A percentile compares a stretch with the other conserved stretches of the same genome.
Evolutionary conservation across 2,888 invertebrate species (phyloP).

Genomic region (Coenonympha glycerion): DNA sequence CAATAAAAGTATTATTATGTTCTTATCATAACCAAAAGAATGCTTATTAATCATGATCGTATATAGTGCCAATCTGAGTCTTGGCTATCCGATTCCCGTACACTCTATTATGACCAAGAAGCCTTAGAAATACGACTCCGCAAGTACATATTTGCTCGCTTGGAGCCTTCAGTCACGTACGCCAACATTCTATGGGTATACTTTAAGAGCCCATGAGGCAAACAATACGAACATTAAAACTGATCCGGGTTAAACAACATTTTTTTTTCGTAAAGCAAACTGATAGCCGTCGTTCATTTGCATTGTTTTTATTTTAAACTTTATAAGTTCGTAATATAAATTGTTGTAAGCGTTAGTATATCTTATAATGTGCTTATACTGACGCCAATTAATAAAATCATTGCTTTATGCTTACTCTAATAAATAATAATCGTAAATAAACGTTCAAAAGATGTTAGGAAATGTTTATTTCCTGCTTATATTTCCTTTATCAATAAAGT

Average conservation of each 20-base stretch:
- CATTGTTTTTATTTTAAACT: conserved; percentile 1
- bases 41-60: background rate
- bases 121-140: conserved; percentile 23
- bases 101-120: conserved; percentile 18
- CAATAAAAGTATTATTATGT: too few relatives aligned
- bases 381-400: too few relatives aligned
- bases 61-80: too few relatives aligned
- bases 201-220: conserved; percentile 2
- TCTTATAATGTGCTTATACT: too few relatives aligned
- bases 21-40: too few relatives aligned
- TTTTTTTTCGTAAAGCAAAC: conserved; percentile 4
- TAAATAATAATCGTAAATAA: too few relatives aligned
- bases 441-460: too few relatives aligned
- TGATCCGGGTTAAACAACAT: conserved; percentile 2
- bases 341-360: too few relatives aligned
- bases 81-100: background rate
- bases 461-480: too few relatives aligned
- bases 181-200: conserved; percentile 22
- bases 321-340: too few relatives aligned
- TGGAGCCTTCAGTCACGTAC: conserved; percentile 26
- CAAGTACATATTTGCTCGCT: conserved; percentile 18
- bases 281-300: background rate
- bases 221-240: conserved; percentile 1
- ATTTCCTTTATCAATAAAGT: too few relatives aligned
- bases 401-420: too few relatives aligned